These are phyloP conservation scores for Mercenaria mercenaria DNA, from an alignment of 1,140 invertebrate genomes.

Conservation along the genomic window DNA sequence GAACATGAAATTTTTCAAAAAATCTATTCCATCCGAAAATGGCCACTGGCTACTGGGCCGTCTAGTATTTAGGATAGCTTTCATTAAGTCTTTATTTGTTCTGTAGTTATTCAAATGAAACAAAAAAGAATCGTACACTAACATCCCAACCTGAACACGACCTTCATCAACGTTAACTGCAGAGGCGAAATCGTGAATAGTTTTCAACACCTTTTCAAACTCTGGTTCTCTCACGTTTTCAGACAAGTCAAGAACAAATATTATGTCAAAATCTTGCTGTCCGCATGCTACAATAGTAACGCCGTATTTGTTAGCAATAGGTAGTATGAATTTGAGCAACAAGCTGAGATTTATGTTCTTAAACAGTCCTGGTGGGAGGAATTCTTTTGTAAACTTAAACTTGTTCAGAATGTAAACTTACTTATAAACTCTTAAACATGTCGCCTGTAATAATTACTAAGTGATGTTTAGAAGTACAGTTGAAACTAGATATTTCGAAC, in stretches of 20 bases:
- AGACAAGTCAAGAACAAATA: slow-evolving; percentile 36
- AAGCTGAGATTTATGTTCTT: no score
- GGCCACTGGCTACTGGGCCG: no score
- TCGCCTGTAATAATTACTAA: no score
- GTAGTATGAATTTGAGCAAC: no score
- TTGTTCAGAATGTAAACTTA: no score
- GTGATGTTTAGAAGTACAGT: no score
- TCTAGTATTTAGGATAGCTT: background rate
- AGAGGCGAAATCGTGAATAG: background rate
- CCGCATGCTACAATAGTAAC: slow-evolving; percentile 10
- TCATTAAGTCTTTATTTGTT: background rate
- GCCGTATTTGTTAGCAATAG: background rate
- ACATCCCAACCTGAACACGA: background rate
- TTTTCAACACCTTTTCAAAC: slow-evolving; percentile 16
- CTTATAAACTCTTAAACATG: no score
- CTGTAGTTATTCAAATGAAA: slow-evolving; percentile 35
- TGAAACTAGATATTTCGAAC: no score
- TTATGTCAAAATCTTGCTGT: background rate
- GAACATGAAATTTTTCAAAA: slow-evolving; percentile 7
- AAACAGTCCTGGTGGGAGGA: no score
- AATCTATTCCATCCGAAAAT: background rate
- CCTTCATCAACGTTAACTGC: background rate
- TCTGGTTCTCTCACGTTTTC: background rate
- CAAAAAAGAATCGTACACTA: background rate
- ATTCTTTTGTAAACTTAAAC: no score